These are phyloP conservation scores for Dromiciops gliroides DNA, from an alignment of 2,113 vertebrate genomes.

Conservation along the genomic window DNA sequence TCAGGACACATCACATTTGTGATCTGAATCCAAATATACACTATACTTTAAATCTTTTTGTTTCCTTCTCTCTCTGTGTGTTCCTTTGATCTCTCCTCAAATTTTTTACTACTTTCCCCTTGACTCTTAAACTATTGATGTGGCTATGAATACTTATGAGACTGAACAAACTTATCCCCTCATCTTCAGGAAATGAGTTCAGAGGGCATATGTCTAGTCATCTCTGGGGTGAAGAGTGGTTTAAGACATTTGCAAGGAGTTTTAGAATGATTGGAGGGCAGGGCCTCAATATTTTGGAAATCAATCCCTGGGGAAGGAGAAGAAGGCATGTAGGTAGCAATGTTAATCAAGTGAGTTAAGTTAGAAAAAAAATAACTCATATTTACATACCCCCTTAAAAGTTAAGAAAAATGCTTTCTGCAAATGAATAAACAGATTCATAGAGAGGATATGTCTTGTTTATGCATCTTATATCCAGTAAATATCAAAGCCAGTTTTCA, in stretches of 20 bases:
- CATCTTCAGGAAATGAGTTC: constrained; percentile 28
- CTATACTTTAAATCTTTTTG: constrained; percentile 1
- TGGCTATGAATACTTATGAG: constrained; percentile 59
- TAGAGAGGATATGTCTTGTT: neutral
- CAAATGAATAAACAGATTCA: neutral
- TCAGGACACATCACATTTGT: neutral
- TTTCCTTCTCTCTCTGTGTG: accelerated
- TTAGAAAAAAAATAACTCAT: neutral
- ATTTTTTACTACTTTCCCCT: constrained; percentile 24
- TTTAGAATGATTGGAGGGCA: neutral
- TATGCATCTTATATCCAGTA: neutral
- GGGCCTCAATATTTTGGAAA: neutral
- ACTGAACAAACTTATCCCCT: neutral
- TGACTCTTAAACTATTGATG: constrained; percentile 47
- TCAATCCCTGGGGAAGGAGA: neutral
- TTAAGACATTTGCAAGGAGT: neutral
- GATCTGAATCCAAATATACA: no score
- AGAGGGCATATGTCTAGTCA: neutral
- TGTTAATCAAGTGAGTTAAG: neutral
- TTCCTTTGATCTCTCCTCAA: constrained; percentile 71
- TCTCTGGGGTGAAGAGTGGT: neutral
- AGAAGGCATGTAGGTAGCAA: neutral
- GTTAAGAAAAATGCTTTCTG: neutral
- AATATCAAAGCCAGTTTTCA: neutral
- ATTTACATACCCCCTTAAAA: neutral